Percentiles rank a stretch among this genome's conserved stretches.
These are phyloP conservation scores for Chymomyza fuscimana DNA, from an alignment of 2,888 invertebrate genomes.

Conservation along the genomic window DNA sequence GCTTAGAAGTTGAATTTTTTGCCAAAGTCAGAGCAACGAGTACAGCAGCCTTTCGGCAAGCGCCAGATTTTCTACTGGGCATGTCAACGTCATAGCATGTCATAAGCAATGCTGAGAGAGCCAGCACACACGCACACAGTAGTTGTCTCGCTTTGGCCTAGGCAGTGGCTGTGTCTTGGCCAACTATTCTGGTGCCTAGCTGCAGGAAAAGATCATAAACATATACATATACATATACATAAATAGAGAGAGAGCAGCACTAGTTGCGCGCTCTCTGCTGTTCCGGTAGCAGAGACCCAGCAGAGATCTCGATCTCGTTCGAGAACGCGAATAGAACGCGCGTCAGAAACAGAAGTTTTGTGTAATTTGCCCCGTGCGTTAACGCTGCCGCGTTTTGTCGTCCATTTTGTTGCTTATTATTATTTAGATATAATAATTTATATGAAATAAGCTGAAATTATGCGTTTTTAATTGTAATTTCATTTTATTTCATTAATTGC, in stretches of 20 bases:
- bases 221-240: slow-evolving; percentile 18
- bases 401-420: slow-evolving; percentile 5
- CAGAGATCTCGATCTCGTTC: slow-evolving; percentile 27
- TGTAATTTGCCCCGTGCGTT: slow-evolving; percentile 73
- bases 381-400: slow-evolving; percentile 30
- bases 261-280: slow-evolving; percentile 20
- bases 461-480: slow-evolving; percentile 58
- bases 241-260: slow-evolving; percentile 19
- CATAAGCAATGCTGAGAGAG: neutral
- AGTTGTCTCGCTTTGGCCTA: slow-evolving; percentile 38
- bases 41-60: no score
- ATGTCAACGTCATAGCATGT: slow-evolving; percentile 7
- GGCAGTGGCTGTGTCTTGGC: neutral
- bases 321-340: neutral
- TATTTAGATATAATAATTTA: slow-evolving; percentile 17
- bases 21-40: no score
- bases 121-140: neutral
- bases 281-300: slow-evolving; percentile 61
- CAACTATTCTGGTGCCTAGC: slow-evolving; percentile 36
- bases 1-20: no score
- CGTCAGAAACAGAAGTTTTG: slow-evolving; percentile 67
- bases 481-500: slow-evolving; percentile 55
- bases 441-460: slow-evolving; percentile 60
- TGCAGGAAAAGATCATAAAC: slow-evolving; percentile 35
- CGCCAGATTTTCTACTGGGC: slow-evolving; percentile 23